Evolutionary conservation across 2,888 invertebrate genomes (phyloP).

Genomic region (Zygothrica quintamaculata): DNA sequence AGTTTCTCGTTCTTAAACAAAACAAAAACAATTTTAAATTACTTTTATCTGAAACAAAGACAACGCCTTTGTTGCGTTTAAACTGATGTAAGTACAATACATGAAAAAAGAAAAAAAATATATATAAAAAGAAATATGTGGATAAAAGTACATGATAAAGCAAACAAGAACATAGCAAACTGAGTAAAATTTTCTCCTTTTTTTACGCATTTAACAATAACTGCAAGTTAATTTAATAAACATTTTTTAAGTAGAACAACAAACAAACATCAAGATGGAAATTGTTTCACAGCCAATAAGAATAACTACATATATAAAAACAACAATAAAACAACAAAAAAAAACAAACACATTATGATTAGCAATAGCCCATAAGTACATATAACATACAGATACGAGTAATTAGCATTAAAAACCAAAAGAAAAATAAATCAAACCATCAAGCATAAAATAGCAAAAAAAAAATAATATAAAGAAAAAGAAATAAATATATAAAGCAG

Average conservation of each 20-base stretch:
- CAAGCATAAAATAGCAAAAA: conserved; percentile 53
- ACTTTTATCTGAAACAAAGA: conserved; percentile 56
- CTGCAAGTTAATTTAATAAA: conserved; percentile 23
- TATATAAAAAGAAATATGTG: conserved; percentile 21
- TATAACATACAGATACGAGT: conserved; percentile 44
- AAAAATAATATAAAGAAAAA: conserved; percentile 48
- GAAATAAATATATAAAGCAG: conserved; percentile 40
- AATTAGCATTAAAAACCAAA: conserved; percentile 42
- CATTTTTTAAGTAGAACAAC: conserved; percentile 43
- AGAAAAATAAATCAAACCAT: conserved; percentile 38
- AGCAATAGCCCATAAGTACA: conserved; percentile 80
- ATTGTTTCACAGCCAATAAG: conserved; percentile 71
- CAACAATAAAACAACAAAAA: too few relatives aligned
- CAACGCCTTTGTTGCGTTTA: conserved; percentile 38
- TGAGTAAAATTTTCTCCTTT: conserved; percentile 53
- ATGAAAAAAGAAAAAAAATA: conserved; percentile 26
- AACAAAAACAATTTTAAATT: conserved; percentile 51
- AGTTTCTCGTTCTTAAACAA: conserved; percentile 73
- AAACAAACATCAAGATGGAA: conserved; percentile 32
- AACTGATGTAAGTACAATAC: conserved; percentile 82
- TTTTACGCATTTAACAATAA: conserved; percentile 55
- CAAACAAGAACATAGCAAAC: conserved; percentile 47
- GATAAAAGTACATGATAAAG: conserved; percentile 27
- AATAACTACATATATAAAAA: conserved; percentile 52
- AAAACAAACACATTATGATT: conserved; percentile 64